These are phyloP conservation scores for Criorhina ranunculi DNA, from an alignment of 2,888 invertebrate species.

Conservation along the genomic window DNA sequence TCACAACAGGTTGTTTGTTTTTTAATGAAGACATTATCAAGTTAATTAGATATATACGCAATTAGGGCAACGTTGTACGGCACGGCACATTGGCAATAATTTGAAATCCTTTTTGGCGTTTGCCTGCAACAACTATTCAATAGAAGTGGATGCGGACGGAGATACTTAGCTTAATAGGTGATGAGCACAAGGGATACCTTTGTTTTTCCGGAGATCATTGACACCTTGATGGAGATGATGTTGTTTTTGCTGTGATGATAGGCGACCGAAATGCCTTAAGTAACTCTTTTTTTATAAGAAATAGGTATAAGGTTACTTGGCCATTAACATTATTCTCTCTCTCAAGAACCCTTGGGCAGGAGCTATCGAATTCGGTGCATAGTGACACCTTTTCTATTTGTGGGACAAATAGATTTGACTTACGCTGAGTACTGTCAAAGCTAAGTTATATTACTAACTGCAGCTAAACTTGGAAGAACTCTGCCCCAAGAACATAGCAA, in stretches of 20 bases:
- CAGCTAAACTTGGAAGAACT: no score
- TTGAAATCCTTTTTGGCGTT: slow-evolving; percentile 27
- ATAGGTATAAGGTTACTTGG: neutral
- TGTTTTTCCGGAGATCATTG: slow-evolving; percentile 3
- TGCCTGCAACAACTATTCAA: neutral
- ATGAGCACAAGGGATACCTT: neutral
- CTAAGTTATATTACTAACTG: no score
- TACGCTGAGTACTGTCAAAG: no score
- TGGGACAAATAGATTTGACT: no score
- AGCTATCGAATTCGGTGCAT: no score
- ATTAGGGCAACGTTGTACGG: slow-evolving; percentile 41
- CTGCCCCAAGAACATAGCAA: no score
- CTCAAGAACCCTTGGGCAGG: no score
- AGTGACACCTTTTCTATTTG: no score
- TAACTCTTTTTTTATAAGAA: no score
- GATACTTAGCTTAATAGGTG: neutral
- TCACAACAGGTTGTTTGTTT: slow-evolving; percentile 69
- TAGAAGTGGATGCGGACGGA: neutral
- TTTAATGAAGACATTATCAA: slow-evolving; percentile 73
- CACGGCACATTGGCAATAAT: slow-evolving; percentile 38
- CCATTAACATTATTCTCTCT: neutral
- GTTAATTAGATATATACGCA: slow-evolving; percentile 66
- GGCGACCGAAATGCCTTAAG: no score
- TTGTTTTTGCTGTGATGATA: neutral
- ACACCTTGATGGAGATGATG: neutral